Percentiles rank a stretch among this genome's conserved stretches.
These are phyloP conservation scores for Halcyon malimbica DNA, from an alignment of 2,113 vertebrate species.

Conservation along the genomic window DNA sequence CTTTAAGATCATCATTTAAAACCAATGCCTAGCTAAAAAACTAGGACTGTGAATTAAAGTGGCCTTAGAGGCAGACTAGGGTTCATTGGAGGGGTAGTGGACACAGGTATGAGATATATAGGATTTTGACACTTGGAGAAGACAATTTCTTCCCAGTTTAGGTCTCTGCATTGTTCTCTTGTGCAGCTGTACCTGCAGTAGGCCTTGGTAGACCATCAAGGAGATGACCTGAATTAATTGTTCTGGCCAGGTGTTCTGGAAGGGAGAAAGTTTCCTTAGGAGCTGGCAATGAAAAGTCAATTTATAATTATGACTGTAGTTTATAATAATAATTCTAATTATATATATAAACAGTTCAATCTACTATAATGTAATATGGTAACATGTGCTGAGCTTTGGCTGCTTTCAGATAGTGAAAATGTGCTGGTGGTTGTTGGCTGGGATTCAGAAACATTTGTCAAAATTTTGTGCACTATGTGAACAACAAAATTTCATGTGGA, in stretches of 20 bases:
- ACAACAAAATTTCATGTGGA: slow-evolving; percentile 62
- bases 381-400: slow-evolving; percentile 63
- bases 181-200: not conserved
- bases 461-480: slow-evolving; percentile 22
- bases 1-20: not conserved
- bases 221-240: not conserved
- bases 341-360: slow-evolving; percentile 56
- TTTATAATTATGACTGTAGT: slow-evolving; percentile 1
- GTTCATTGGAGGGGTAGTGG: not conserved
- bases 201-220: not conserved
- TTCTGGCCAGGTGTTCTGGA: not conserved
- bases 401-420: slow-evolving; percentile 61
- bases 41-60: not conserved
- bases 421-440: slow-evolving; percentile 59
- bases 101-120: not conserved
- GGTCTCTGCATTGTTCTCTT: not conserved
- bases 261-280: not conserved
- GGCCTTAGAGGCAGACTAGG: not conserved
- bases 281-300: not conserved
- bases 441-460: slow-evolving; percentile 57
- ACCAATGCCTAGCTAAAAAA: not conserved
- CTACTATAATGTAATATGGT: slow-evolving; percentile 29
- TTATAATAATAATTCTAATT: slow-evolving; percentile 66
- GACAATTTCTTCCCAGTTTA: not conserved
- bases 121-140: fast-evolving